Evolutionary conservation across 2,888 invertebrate genomes (phyloP).

Genomic region (Xylota sylvarum): DNA sequence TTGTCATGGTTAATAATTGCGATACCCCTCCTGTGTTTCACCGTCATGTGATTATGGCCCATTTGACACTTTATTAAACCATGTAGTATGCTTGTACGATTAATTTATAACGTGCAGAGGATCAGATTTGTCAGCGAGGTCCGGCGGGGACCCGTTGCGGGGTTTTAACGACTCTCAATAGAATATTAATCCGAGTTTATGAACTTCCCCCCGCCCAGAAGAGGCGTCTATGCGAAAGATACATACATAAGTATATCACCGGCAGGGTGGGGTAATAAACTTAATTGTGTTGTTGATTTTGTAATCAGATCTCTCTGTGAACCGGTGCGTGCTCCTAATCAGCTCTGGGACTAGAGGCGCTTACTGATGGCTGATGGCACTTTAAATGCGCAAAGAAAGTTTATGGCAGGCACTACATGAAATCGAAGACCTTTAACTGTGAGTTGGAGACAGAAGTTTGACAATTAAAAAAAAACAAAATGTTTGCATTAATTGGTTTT

Average conservation of each 20-base stretch:
- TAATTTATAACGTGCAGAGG: slow-evolving; percentile 1
- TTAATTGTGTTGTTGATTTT: slow-evolving; percentile 19
- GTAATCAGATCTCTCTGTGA: slow-evolving; percentile 20
- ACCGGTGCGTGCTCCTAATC: slow-evolving; percentile 3
- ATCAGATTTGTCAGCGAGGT: background rate
- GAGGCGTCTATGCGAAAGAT: too few relatives aligned
- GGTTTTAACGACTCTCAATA: slow-evolving; percentile 1
- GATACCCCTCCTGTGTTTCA: background rate
- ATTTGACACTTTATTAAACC: slow-evolving; percentile 3
- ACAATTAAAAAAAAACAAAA: slow-evolving; percentile 10
- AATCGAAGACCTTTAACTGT: background rate
- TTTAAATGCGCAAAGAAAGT: slow-evolving; percentile 26
- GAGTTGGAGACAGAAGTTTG: slow-evolving; percentile 1
- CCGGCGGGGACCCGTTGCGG: background rate
- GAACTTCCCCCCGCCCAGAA: background rate
- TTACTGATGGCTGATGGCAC: too few relatives aligned
- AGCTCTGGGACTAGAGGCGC: background rate
- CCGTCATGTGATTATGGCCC: background rate
- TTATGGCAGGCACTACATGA: background rate
- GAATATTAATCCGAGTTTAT: slow-evolving; percentile 1
- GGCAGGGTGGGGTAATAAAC: slow-evolving; percentile 4
- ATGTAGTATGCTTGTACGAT: background rate
- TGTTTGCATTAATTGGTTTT: slow-evolving; percentile 7
- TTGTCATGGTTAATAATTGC: slow-evolving; percentile 9
- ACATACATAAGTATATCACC: background rate